phyloP scores from a whole-genome alignment of 2,888 invertebrate genomes.

The Idaea straminata region DNA sequence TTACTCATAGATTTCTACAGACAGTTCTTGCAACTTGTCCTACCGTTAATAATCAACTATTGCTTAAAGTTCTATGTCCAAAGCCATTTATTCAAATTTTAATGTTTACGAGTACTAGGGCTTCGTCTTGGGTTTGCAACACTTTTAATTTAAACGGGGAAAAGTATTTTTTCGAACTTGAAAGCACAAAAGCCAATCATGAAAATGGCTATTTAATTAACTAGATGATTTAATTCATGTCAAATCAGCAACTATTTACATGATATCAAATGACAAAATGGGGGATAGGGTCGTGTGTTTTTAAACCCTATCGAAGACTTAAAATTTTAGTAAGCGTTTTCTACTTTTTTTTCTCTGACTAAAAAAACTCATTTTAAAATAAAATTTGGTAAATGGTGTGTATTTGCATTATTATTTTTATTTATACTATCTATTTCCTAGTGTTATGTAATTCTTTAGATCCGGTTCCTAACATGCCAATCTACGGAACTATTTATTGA shows the following conservation, averaged over 20 bases:
- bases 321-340: too few relatives aligned
- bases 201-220: neutral
- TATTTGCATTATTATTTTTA: neutral
- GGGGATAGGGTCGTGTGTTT: too few relatives aligned
- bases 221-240: neutral
- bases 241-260: neutral
- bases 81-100: constrained; percentile 9
- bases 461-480: constrained; percentile 39
- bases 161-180: neutral
- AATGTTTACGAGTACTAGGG: constrained; percentile 16
- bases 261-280: neutral
- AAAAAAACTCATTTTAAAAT: too few relatives aligned
- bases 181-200: neutral
- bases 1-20: constrained; percentile 37
- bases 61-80: constrained; percentile 31
- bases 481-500: constrained; percentile 50
- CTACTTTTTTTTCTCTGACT: too few relatives aligned
- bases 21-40: constrained; percentile 40
- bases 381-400: too few relatives aligned
- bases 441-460: constrained; percentile 25
- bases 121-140: constrained; percentile 12
- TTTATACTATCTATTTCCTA: constrained; percentile 14
- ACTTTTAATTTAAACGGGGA: constrained; percentile 2
- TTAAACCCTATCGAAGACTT: too few relatives aligned
- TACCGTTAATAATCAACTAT: constrained; percentile 42